phyloP scores from a whole-genome alignment of 2,888 invertebrate species.

The Cephus pulcher region DNA sequence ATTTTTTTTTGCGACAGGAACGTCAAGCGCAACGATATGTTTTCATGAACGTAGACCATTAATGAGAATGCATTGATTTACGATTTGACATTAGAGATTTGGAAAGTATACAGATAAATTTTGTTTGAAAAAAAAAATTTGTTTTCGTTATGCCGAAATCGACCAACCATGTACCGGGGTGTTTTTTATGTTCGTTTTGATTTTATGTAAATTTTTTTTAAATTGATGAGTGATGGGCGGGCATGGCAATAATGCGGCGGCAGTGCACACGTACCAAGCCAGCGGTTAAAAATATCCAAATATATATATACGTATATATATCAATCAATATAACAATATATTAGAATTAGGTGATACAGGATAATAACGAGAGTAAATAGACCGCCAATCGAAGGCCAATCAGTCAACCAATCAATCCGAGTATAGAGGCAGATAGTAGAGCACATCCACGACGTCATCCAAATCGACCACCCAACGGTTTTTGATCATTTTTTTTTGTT shows the following conservation, averaged over 20 bases:
- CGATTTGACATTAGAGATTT: too few species aligned
- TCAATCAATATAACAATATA: slow-evolving; percentile 16
- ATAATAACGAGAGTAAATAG: slow-evolving; percentile 24
- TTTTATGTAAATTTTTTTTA: slow-evolving; percentile 16
- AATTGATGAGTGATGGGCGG: slow-evolving; percentile 41
- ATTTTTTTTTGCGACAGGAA: too few species aligned
- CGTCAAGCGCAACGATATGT: too few species aligned
- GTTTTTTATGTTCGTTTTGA: slow-evolving; percentile 31
- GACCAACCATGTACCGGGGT: slow-evolving; percentile 54
- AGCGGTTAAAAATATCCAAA: slow-evolving; percentile 49
- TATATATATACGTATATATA: slow-evolving; percentile 30
- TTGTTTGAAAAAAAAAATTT: too few species aligned
- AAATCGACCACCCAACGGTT: slow-evolving; percentile 9
- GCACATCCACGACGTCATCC: slow-evolving; percentile 14
- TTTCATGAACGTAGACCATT: too few species aligned
- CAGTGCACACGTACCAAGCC: slow-evolving; percentile 60
- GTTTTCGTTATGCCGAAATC: neutral
- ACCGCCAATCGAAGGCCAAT: slow-evolving; percentile 23
- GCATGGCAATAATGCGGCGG: slow-evolving; percentile 57
- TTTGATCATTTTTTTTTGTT: too few species aligned
- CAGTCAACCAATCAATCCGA: slow-evolving; percentile 22
- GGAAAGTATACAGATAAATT: too few species aligned
- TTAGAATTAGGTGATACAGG: slow-evolving; percentile 23
- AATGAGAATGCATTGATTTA: too few species aligned
- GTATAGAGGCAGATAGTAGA: slow-evolving; percentile 11